These are phyloP conservation scores for Penaeus chinensis DNA, from an alignment of 1,140 invertebrate species.

Conservation along the genomic window DNA sequence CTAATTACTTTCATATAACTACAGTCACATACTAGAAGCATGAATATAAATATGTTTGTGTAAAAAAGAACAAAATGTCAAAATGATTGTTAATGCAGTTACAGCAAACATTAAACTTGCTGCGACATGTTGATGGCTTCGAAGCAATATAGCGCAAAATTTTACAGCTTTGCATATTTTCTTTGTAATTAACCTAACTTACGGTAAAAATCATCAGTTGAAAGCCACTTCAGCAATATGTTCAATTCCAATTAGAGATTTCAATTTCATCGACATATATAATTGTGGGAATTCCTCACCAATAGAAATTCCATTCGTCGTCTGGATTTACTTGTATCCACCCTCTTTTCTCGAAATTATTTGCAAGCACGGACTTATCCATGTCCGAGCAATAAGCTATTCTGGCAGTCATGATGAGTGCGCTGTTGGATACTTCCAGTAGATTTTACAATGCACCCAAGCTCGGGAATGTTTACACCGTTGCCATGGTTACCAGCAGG, in stretches of 20 bases:
- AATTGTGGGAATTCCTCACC: slow-evolving; percentile 72
- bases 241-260: not conserved
- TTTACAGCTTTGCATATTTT: too few relatives aligned
- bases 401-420: slow-evolving; percentile 65
- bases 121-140: too few relatives aligned
- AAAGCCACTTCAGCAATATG: not conserved
- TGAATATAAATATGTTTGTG: too few relatives aligned
- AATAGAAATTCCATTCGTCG: slow-evolving; percentile 97
- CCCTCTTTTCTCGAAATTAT: slow-evolving; percentile 93
- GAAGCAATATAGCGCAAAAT: too few relatives aligned
- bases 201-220: not conserved
- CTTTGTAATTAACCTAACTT: too few relatives aligned
- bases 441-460: not conserved
- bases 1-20: too few relatives aligned
- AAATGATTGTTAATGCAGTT: too few relatives aligned
- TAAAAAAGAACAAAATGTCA: too few relatives aligned
- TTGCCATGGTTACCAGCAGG: slow-evolving; percentile 30
- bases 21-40: too few relatives aligned
- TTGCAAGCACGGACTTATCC: slow-evolving; percentile 93
- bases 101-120: too few relatives aligned
- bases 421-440: not conserved
- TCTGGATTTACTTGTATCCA: slow-evolving; percentile 91
- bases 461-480: slow-evolving; percentile 23
- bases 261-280: not conserved
- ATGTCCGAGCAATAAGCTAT: slow-evolving; percentile 90